Evolutionary conservation across 2,888 invertebrate genomes (phyloP), one percentile per base, ranked within the genome.

Genomic region (Cylloceria caligata): DNA sequence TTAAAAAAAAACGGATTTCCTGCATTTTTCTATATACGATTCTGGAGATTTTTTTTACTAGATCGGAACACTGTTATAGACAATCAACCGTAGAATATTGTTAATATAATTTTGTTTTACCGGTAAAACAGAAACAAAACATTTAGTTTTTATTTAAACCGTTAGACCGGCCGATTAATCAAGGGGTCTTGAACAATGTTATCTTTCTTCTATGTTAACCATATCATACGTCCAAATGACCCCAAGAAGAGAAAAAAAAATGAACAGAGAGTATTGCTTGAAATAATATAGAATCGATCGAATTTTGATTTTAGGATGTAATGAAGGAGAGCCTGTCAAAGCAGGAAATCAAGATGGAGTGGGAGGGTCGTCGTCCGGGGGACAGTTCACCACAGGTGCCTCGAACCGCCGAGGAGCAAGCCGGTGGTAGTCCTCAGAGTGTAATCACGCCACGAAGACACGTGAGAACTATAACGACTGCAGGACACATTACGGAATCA

Each of bases 381-480:
- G 87, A 89, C 3, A 86, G 72, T 57, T 88, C 88, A 24, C 88
- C 89, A 0, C 88, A 87, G 55, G 80, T 88, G 2, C 76, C 82
- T 1, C 83, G 87, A 60, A 78, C 85, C 9, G 87, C 87, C 3
- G 90, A 91, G 3, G 88, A 88, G 27, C 90, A 87, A 27, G 80
- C 88, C 5, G 82, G 73, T 1, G 88, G 83, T n/a, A 92, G 88
- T 76, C 89, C 92, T 0, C 91, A 88, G 4, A 91, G 91, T 16
- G 95, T 95, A 21, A 95, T 95, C 89, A 95, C 95, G 11, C 93
- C 94, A 34, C 93, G 94, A 9, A 93, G 94, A 73, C 93, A 94
- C 81, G 93, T 94, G 65, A 93, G 95, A 65, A 95, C 95, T 36
- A 95, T 95, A 87, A 95, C 95, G 24, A 93, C 95, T 9, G 93